These are phyloP conservation scores for Acropternis orthonyx DNA, from an alignment of 2,797 vertebrate genomes.

Conservation along the genomic window DNA sequence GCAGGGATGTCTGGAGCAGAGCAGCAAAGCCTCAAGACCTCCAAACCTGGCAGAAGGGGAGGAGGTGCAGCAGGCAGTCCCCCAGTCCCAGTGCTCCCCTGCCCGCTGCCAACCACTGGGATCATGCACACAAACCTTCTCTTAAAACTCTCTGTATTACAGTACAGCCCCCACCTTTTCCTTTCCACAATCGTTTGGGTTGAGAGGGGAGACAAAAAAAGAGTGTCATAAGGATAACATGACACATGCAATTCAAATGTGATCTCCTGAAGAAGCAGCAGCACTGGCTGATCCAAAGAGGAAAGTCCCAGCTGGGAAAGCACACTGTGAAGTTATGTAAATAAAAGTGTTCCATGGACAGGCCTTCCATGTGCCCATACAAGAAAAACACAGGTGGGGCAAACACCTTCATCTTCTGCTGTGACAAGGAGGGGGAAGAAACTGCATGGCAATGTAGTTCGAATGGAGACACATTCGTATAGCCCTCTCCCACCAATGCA, in stretches of 20 bases:
- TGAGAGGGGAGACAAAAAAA: rapidly evolving
- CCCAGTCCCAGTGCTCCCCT: not conserved
- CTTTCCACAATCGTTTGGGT: not conserved
- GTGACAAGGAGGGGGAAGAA: not conserved
- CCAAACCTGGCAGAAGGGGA: not conserved
- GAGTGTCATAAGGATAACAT: rapidly evolving
- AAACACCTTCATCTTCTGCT: not conserved
- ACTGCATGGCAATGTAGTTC: not conserved
- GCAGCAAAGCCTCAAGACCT: not conserved
- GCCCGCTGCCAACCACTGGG: not conserved
- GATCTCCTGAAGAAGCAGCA: not conserved
- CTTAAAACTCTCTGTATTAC: not conserved
- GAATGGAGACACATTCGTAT: not conserved
- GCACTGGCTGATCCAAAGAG: not conserved
- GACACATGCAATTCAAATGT: not conserved
- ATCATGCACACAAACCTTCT: rapidly evolving
- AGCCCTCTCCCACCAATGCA: not conserved
- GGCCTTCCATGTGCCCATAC: not conserved
- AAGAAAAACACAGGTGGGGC: not conserved
- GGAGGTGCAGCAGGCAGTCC: not conserved
- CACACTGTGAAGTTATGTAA: not conserved
- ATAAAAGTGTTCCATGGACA: not conserved
- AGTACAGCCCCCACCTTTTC: not conserved
- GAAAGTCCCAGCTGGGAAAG: not conserved
- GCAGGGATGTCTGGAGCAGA: not conserved